Percentiles rank a stretch among this genome's conserved stretches.
Evolutionary conservation across 1,140 invertebrate species (phyloP).

Genomic region (Drosophila nebulosa): DNA sequence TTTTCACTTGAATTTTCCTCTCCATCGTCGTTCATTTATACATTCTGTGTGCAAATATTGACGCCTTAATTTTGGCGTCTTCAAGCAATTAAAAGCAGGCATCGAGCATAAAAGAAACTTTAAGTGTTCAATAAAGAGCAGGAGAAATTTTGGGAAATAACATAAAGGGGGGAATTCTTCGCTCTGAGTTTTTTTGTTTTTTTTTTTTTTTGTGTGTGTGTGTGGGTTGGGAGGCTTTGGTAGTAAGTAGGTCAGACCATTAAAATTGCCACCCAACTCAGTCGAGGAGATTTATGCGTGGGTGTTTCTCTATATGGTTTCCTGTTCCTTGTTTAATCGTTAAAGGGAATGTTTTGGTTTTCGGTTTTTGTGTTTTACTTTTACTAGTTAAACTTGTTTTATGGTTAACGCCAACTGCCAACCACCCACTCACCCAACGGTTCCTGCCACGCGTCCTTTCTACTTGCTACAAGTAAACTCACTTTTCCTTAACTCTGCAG

Average conservation of each 20-base stretch:
- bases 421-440: conserved; percentile 20
- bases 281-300: conserved; percentile 49
- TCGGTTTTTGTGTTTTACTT: conserved; percentile 25
- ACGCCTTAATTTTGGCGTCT: conserved; percentile 4
- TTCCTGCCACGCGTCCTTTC: conserved; percentile 50
- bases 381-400: conserved; percentile 28
- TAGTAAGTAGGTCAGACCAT: conserved; percentile 68
- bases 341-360: conserved; percentile 51
- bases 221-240: conserved; percentile 7
- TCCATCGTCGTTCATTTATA: background rate
- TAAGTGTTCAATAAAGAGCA: conserved; percentile 65
- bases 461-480: conserved; percentile 32
- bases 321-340: conserved; percentile 70
- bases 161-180: background rate
- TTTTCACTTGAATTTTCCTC: conserved; percentile 17
- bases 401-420: conserved; percentile 5
- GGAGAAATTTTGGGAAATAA: background rate
- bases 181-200: background rate
- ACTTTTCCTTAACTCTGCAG: conserved; percentile 22
- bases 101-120: conserved; percentile 13
- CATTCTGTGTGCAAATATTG: conserved; percentile 6
- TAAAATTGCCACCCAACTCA: conserved; percentile 51
- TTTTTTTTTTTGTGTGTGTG: background rate
- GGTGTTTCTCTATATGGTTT: conserved; percentile 37
- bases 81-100: conserved; percentile 41